Evolutionary conservation across 2,113 vertebrate species (phyloP), one percentile per base, ranked within the genome.

Genomic region (Proteles cristata): DNA sequence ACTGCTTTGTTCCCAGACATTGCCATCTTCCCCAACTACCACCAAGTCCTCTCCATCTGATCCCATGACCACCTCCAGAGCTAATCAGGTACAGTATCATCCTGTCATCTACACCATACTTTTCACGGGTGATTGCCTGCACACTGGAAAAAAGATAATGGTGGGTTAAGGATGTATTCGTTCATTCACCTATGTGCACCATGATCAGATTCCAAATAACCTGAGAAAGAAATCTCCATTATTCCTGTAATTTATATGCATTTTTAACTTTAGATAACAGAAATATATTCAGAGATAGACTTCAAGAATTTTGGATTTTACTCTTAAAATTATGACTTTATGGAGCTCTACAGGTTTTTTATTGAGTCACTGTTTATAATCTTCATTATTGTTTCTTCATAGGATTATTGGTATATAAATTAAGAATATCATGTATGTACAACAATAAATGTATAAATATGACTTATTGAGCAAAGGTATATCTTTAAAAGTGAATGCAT

Each of bases 1-100:
- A 99, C 99, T 99, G 99, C 99, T 99, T 99, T 99, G 98, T 99
- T 99, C 99, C 99, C 99, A 99, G 99, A 99, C 99, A 99, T 99
- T 99, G 99, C 99, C 99, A 99, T 99, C 99, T 98, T 99, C 99
- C 99, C 99, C 99, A 99, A 99, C 99, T 99, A 99, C 99, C 99
- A 99, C 99, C 99, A 99, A 99, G 99, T 99, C 99, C 99, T 99
- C 99, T 99, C 99, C 99, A 99, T 99, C 99, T 98, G 99, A 99
- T 98, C 99, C 99, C 99, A 99, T 99, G 99, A 99, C 99, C 99
- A 99, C 99, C 99, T 99, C 99, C 99, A 99, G 99, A 99, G 99
- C 99, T 99, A 99, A 99, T 98, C 99, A 99, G 99, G 99, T 99
- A 99, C 99, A 98, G 99, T 99, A 99, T 99, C 99, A 99, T 99